Evolutionary conservation across 53 echinoderm and acorn worm species (phyloP).

Genomic region (Henricia sp.): DNA sequence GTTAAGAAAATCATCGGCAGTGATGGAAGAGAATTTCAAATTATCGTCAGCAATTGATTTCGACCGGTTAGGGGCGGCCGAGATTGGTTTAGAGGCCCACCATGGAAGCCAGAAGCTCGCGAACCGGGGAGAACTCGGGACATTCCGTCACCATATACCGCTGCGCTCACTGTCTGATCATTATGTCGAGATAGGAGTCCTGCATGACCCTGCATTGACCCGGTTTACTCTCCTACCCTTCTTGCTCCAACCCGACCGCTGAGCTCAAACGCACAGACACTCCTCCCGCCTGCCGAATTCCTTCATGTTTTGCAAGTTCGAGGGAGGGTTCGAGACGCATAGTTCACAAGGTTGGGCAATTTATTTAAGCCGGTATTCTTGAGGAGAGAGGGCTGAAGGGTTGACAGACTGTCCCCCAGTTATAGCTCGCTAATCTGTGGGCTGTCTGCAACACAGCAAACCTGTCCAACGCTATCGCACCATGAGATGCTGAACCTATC

Average conservation of each 20-base stretch:
- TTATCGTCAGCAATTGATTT: too few species aligned
- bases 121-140: conserved; percentile 32
- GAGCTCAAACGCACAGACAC: neutral
- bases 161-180: conserved; percentile 53
- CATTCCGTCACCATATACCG: conserved; percentile 51
- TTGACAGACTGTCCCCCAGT: conserved; percentile 29
- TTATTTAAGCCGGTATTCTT: conserved; percentile 36
- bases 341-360: conserved; percentile 49
- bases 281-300: conserved; percentile 24
- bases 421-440: conserved; percentile 5
- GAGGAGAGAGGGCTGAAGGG: neutral
- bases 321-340: conserved; percentile 22
- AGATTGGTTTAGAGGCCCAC: too few species aligned
- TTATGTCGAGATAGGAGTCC: neutral
- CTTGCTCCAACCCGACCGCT: neutral
- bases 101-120: conserved; percentile 21
- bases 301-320: neutral
- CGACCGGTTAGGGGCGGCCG: too few species aligned
- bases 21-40: too few species aligned
- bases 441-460: too few species aligned
- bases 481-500: too few species aligned
- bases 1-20: too few species aligned
- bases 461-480: too few species aligned
- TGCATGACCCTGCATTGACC: conserved; percentile 36
- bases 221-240: neutral